These are phyloP conservation scores for Ctenopoma kingsleyae DNA, from an alignment of 2,797 vertebrate species.

Conservation along the genomic window DNA sequence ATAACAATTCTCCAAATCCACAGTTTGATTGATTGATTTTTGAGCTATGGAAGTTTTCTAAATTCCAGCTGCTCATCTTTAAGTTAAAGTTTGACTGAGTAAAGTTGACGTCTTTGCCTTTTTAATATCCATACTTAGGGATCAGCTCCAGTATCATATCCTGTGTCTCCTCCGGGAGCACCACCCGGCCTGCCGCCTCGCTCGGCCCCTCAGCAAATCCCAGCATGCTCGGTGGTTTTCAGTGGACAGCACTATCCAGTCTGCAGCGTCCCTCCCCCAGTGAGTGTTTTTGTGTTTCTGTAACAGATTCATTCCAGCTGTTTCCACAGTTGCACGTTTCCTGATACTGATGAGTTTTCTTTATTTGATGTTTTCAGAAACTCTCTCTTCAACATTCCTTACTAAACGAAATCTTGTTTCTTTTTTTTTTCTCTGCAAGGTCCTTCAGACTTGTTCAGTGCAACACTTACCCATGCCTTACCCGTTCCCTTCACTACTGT, in stretches of 20 bases:
- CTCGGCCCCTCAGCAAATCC: slow-evolving; percentile 90
- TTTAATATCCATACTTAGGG: slow-evolving; percentile 76
- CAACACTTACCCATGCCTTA: slow-evolving; percentile 97
- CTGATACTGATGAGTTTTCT: neutral
- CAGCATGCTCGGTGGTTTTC: slow-evolving; percentile 95
- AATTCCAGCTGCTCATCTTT: slow-evolving; percentile 14
- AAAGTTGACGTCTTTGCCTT: slow-evolving; percentile 13
- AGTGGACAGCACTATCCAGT: slow-evolving; percentile 93
- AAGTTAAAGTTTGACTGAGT: neutral
- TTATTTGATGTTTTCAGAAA: neutral
- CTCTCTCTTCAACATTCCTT: neutral
- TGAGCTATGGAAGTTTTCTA: neutral
- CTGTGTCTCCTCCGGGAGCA: slow-evolving; percentile 89
- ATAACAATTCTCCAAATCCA: neutral
- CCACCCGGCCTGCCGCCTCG: slow-evolving; percentile 90
- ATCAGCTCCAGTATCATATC: slow-evolving; percentile 91
- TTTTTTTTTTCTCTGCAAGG: slow-evolving; percentile 75
- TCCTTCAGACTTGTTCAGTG: slow-evolving; percentile 97
- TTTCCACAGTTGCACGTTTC: neutral
- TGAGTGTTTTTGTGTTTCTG: slow-evolving; percentile 77
- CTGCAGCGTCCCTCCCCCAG: slow-evolving; percentile 81
- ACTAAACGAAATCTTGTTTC: neutral
- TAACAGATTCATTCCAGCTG: neutral
- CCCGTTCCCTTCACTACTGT: slow-evolving; percentile 95
- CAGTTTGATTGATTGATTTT: too few species aligned